A percentile compares a stretch with the other conserved stretches of the same genome.
phyloP scores from a whole-genome alignment of 2,797 vertebrate genomes.

The Pangasius larnaudii region DNA sequence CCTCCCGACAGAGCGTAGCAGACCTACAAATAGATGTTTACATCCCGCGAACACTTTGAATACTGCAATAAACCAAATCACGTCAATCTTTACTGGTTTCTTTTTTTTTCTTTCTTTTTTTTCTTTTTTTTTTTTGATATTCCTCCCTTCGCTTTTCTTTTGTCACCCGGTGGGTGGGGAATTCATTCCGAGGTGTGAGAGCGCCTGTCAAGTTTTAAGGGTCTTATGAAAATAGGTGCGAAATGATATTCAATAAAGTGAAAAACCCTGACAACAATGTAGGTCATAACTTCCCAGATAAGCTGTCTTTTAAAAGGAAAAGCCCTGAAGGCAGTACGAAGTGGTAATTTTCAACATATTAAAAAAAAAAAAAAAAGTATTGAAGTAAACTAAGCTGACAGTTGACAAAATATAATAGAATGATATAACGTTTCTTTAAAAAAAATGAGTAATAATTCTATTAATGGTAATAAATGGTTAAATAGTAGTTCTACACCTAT shows the following conservation, averaged over 20 bases:
- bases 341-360: constrained; percentile 47
- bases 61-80: constrained; percentile 69
- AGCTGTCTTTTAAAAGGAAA: constrained; percentile 47
- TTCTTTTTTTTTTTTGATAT: constrained; percentile 66
- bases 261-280: constrained; percentile 64
- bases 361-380: constrained; percentile 32
- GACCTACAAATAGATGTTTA: constrained; percentile 78
- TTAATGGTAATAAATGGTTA: background rate
- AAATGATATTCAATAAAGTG: constrained; percentile 61
- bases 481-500: background rate
- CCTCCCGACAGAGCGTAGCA: constrained; percentile 75
- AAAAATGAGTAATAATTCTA: no score
- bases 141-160: constrained; percentile 57
- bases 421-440: background rate
- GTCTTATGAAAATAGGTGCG: constrained; percentile 59
- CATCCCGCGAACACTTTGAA: constrained; percentile 71
- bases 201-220: constrained; percentile 60
- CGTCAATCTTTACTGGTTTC: constrained; percentile 72
- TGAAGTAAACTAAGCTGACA: constrained; percentile 41
- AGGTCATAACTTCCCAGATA: constrained; percentile 66
- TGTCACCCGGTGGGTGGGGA: constrained; percentile 68
- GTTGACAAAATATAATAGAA: constrained; percentile 36
- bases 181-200: constrained; percentile 61
- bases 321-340: constrained; percentile 37
- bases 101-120: constrained; percentile 49